Evolutionary conservation across 2,888 invertebrate species (phyloP).

Genomic region (Apoda limacodes): DNA sequence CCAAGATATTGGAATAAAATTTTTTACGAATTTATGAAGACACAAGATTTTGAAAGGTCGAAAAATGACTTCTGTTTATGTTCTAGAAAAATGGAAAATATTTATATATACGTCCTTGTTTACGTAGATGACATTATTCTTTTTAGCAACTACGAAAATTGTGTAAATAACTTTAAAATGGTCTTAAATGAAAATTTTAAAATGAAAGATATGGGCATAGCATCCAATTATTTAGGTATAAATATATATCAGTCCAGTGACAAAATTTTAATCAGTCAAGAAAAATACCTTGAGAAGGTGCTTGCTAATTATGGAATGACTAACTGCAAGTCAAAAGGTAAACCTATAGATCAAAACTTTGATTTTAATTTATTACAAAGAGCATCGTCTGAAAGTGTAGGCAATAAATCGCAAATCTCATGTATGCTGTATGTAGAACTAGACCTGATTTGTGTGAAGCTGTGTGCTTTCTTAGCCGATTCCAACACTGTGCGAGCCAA

Average conservation of each 20-base stretch:
- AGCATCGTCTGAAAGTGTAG: slow-evolving; percentile 9
- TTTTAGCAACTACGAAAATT: slow-evolving; percentile 8
- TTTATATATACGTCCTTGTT: slow-evolving; percentile 14
- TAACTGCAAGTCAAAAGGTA: background rate
- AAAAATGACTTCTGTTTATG: slow-evolving; percentile 17
- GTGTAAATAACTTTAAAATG: slow-evolving; percentile 3
- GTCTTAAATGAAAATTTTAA: background rate
- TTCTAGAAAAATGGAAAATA: slow-evolving; percentile 8
- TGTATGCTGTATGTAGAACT: slow-evolving; percentile 19
- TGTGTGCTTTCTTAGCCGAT: slow-evolving; percentile 3
- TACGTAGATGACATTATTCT: slow-evolving; percentile 18
- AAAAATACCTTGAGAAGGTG: background rate
- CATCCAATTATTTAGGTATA: background rate
- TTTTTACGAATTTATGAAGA: slow-evolving; percentile 18
- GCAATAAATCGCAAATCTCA: slow-evolving; percentile 15
- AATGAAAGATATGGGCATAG: background rate
- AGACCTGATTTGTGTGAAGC: slow-evolving; percentile 17
- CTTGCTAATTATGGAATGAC: background rate
- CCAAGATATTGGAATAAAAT: slow-evolving; percentile 18
- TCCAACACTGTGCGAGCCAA: background rate
- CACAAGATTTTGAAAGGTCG: slow-evolving; percentile 17
- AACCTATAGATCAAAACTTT: background rate
- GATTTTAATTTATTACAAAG: background rate
- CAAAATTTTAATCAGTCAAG: background rate
- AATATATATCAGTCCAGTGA: background rate